phyloP scores from a whole-genome alignment of 2,113 vertebrate species.

The Acrocephalus arundinaceus region DNA sequence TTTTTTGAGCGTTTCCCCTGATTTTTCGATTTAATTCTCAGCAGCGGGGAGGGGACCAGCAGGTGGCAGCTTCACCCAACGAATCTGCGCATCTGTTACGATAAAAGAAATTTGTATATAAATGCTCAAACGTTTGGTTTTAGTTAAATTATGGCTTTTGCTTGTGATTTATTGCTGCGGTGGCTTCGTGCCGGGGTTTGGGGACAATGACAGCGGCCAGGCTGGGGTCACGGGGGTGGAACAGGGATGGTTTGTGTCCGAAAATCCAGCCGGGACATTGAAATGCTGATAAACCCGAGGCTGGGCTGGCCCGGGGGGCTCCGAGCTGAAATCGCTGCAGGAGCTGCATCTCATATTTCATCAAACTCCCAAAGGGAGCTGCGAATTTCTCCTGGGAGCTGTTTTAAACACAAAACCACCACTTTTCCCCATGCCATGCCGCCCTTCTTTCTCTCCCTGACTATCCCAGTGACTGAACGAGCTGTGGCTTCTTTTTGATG shows the following conservation, averaged over 20 bases:
- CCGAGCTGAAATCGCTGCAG: not conserved
- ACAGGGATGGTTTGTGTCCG: not conserved
- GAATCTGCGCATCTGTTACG: fast-evolving
- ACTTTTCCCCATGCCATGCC: fast-evolving
- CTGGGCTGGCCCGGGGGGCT: not conserved
- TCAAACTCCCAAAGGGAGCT: not conserved
- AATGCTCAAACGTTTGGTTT: fast-evolving
- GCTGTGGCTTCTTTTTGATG: too few species aligned
- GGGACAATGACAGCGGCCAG: fast-evolving
- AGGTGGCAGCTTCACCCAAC: constrained; percentile 34
- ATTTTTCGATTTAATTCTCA: not conserved
- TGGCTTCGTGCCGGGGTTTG: not conserved
- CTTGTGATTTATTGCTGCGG: fast-evolving
- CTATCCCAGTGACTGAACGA: fast-evolving
- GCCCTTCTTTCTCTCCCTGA: too few species aligned
- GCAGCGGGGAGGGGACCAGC: not conserved
- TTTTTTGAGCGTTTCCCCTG: not conserved
- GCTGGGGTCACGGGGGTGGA: not conserved
- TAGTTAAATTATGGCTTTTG: fast-evolving
- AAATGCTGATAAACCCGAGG: fast-evolving
- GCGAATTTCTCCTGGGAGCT: not conserved
- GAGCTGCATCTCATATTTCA: not conserved
- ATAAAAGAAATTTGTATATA: fast-evolving
- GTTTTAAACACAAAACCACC: fast-evolving
- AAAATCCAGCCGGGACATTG: fast-evolving